Base-by-base conservation (phyloP, 2,888 invertebrate genomes). In the Dermolepida albohirtum region DNA sequence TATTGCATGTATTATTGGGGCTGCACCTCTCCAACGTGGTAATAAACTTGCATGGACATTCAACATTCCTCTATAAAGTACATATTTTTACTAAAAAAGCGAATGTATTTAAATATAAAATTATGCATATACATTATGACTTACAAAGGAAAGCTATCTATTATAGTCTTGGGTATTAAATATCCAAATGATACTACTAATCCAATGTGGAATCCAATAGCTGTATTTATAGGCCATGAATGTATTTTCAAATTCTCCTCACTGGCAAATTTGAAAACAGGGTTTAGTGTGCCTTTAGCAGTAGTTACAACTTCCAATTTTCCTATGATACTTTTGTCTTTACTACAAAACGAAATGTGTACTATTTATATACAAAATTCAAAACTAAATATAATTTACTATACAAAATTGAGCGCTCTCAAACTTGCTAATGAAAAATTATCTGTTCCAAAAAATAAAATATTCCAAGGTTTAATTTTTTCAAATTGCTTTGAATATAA, bases 181-280 rank as follows among this genome's bases (percentile, higher is more conserved):
- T 95, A 91, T 0, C 98, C 97, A 86, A 98, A 98, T 0, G 97
- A 97, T 1, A 94, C 96, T 29, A 98, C 93, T 55, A 97, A 84
- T 4, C 97, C 97, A 69, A 97, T 83, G 79, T 97, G 92, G 85
- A 91, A 96, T 62, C 86, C 83, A 11, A 81, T 78, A 86, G 76
- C 43, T 34, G 49, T n/a, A 81, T 72, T 8, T 17, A 74, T 79
- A 1, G 91, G 91, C 95, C 95, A 96, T 69, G 85, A 79, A 74
- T 90, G 86, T 14, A 90, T 78, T 12, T 79, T 79, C 17, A 94
- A 84, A 40, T 88, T 84, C 75, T 90, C 84, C 16, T 87, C 76
- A 22, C 83, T 78, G 0, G 95, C 92, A 86, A 89, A 96, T 69
- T 86, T 86, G 68, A 87, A 86, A 2, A 97, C 89, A 47, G 86